Base-by-base conservation (phyloP, 2,113 vertebrate species). In the Cinclus cinclus region DNA sequence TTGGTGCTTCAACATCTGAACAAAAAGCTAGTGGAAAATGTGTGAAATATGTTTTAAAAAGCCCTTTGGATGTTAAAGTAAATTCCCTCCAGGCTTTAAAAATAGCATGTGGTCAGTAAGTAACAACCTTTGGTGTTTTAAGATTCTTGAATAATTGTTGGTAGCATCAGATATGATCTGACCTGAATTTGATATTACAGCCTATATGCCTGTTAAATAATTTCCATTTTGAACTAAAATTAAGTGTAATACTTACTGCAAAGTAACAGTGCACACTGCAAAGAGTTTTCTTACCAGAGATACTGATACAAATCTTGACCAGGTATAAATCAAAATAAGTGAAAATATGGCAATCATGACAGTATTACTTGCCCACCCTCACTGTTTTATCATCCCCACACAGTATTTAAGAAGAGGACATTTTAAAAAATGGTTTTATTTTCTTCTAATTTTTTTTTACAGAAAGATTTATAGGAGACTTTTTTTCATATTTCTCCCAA, bases 81-180 rank as follows among this genome's bases (percentile, higher is more conserved):
- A 87, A 94, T 71, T 83, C 96, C 87, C 60, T 69, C 62, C 59
- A 64, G 79, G 84, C 25, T 77, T 81, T 63, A 92, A 94, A 60
- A 91, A 74, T 71, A 96, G 47, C 33, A 91, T 62, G 82, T 46
- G 59, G 52, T 71, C 80, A 93, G 55, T 31, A 53, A 77, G 3
- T 4, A 74, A 84, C 79, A 73, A 73, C 6, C 14, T 59, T 42
- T 25, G 12, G 17, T 70, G 37, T 86, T 87, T 59, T 18, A 65
- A 75, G 15, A 71, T 39, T 69, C 65, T 60, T 69, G 64, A 93
- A 69, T 93, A 91, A 74, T 19, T 91, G 74, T 58, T 64, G 30
- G 31, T 58, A 87, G 63, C n/a, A 70, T 89, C 64, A 93, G 39
- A 63, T 30, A 33, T 24, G 35, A 73, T 68, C 53, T 83, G 62